phyloP scores from a whole-genome alignment of 92 coral and sea anemone genomes.

The Epizoanthus rinbou region DNA sequence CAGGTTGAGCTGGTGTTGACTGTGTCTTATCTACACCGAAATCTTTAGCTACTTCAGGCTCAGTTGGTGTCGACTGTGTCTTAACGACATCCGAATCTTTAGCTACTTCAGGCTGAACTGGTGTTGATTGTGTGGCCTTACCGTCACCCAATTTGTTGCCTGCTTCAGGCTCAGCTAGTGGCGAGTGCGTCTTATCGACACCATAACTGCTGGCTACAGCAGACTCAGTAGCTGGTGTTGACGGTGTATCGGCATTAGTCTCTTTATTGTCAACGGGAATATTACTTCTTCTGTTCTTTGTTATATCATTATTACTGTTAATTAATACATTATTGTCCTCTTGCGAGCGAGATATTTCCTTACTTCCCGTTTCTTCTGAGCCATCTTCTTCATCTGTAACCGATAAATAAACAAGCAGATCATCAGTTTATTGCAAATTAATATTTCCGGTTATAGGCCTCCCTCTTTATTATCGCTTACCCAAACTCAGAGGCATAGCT shows the following conservation, averaged over 20 bases:
- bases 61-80: no score
- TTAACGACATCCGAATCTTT: no score
- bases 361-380: background rate
- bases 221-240: background rate
- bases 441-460: background rate
- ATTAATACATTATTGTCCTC: background rate
- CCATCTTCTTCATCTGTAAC: slow-evolving; percentile 22
- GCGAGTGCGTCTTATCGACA: no score
- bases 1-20: no score
- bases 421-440: background rate
- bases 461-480: background rate
- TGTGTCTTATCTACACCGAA: no score
- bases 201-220: no score
- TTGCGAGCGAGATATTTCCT: background rate
- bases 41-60: no score
- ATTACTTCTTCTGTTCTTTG: background rate
- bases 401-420: background rate
- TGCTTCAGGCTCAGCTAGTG: no score
- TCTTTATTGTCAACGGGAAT: background rate
- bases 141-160: no score
- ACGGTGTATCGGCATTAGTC: background rate
- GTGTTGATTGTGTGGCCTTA: no score
- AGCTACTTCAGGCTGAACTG: no score
- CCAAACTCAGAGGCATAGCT: background rate
- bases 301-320: background rate